Evolutionary conservation across 2,113 vertebrate species (phyloP).

Genomic region (Oreochromis spilurus): DNA sequence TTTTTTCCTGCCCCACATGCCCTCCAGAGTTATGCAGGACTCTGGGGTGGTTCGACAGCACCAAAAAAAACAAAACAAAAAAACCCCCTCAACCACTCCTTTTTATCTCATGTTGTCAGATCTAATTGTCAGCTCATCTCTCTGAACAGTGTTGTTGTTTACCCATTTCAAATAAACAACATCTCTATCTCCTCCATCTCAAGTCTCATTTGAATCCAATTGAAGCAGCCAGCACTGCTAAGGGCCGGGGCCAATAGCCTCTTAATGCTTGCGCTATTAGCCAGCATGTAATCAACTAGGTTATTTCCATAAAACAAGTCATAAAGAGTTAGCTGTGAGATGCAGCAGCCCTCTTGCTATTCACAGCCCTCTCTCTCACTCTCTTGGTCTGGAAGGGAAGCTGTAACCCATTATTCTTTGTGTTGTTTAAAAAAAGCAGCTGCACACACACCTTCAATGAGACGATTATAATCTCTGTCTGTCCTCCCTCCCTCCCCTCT

Average conservation of each 20-base stretch:
- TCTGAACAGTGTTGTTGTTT: slow-evolving; percentile 48
- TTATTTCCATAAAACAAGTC: slow-evolving; percentile 57
- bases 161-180: slow-evolving; percentile 25
- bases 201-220: slow-evolving; percentile 41
- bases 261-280: slow-evolving; percentile 40
- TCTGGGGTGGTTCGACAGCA: background rate
- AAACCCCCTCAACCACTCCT: background rate
- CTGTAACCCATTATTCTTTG: slow-evolving; percentile 14
- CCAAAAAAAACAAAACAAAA: background rate
- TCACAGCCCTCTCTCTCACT: slow-evolving; percentile 14
- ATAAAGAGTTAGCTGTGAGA: slow-evolving; percentile 56
- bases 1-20: background rate
- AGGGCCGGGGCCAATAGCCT: slow-evolving; percentile 33
- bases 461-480: slow-evolving; percentile 56
- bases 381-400: slow-evolving; percentile 44
- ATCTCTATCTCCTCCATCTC: slow-evolving; percentile 32
- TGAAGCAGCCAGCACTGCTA: slow-evolving; percentile 26
- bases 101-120: slow-evolving; percentile 1
- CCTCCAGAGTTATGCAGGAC: background rate
- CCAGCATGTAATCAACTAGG: slow-evolving; percentile 48
- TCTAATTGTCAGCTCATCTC: slow-evolving; percentile 48
- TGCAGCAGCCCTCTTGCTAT: slow-evolving; percentile 28
- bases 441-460: slow-evolving; percentile 66
- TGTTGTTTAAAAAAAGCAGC: slow-evolving; percentile 52
- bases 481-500: background rate